Percentiles rank a stretch among this genome's conserved stretches.
These are phyloP conservation scores for Embidobia sp. DNA, from an alignment of 2,888 invertebrate species.

Conservation along the genomic window DNA sequence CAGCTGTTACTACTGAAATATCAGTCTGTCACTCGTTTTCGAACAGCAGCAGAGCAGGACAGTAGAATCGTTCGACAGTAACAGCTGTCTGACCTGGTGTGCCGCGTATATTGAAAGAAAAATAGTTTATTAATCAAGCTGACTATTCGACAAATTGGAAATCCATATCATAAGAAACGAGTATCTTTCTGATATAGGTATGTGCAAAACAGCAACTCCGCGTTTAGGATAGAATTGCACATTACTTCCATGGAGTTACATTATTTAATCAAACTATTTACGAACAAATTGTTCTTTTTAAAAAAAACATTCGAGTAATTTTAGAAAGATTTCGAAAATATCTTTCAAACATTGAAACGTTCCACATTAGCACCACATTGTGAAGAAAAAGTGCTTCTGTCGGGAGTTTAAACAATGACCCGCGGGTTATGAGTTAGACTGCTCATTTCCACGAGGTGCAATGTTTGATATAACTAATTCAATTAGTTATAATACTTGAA, in stretches of 20 bases:
- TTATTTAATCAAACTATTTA: not conserved
- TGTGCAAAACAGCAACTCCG: constrained; percentile 11
- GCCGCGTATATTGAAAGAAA: constrained; percentile 62
- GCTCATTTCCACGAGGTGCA: no score
- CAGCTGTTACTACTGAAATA: constrained; percentile 66
- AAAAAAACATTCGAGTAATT: no score
- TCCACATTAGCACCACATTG: no score
- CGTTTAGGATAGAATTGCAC: not conserved
- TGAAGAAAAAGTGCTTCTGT: no score
- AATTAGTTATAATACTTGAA: no score
- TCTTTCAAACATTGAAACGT: no score
- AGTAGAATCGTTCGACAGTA: constrained; percentile 55
- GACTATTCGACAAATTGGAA: constrained; percentile 59
- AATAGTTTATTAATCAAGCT: constrained; percentile 65
- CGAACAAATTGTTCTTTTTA: no score
- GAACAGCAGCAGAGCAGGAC: constrained; percentile 53
- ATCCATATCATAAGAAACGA: constrained; percentile 45
- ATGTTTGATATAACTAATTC: no score
- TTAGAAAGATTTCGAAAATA: no score
- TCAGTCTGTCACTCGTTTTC: constrained; percentile 67
- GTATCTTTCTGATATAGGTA: not conserved
- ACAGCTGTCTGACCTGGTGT: constrained; percentile 64
- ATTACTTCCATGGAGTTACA: not conserved
- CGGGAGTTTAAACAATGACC: no score
- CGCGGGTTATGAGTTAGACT: no score